Conservation (phyloP, 2,797 vertebrate genomes). For the Tympanoctomys barrerae region DNA sequence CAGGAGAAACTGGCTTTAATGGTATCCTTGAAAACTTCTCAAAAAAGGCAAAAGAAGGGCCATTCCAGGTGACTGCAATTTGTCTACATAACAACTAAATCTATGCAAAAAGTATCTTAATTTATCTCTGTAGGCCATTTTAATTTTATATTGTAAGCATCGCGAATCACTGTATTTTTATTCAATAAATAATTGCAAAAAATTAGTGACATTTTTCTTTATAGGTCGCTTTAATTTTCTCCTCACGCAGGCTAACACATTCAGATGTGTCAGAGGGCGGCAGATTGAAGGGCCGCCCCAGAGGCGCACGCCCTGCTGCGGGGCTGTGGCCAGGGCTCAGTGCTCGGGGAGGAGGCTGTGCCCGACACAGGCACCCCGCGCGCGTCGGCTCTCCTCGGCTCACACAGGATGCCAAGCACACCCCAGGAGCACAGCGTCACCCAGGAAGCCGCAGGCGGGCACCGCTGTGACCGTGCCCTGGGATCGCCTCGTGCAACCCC, state of each 20-base stretch:
- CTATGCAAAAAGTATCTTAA: not conserved
- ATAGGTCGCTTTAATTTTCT: not conserved
- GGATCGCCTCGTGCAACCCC: not conserved
- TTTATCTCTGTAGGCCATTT: not conserved
- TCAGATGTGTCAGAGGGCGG: not conserved
- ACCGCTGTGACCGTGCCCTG: not conserved
- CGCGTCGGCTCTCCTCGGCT: not conserved
- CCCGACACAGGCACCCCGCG: not conserved
- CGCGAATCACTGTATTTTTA: not conserved
- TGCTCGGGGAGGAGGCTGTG: not conserved
- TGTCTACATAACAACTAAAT: not conserved
- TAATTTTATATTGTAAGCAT: not conserved
- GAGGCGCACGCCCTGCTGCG: not conserved
- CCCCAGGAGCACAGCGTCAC: not conserved
- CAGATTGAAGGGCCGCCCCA: not conserved
- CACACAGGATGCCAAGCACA: not conserved
- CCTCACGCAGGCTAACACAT: not conserved
- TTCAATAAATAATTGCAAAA: not conserved
- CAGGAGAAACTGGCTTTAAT: not conserved
- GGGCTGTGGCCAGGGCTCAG: not conserved
- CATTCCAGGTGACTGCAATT: not conserved
- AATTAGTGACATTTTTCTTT: not conserved
- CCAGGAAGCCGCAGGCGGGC: not conserved
- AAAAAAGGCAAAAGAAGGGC: not conserved
- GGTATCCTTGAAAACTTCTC: not conserved